These are phyloP conservation scores for Eleutherodactylus coqui DNA, from an alignment of 2,797 vertebrate genomes.

Conservation along the genomic window DNA sequence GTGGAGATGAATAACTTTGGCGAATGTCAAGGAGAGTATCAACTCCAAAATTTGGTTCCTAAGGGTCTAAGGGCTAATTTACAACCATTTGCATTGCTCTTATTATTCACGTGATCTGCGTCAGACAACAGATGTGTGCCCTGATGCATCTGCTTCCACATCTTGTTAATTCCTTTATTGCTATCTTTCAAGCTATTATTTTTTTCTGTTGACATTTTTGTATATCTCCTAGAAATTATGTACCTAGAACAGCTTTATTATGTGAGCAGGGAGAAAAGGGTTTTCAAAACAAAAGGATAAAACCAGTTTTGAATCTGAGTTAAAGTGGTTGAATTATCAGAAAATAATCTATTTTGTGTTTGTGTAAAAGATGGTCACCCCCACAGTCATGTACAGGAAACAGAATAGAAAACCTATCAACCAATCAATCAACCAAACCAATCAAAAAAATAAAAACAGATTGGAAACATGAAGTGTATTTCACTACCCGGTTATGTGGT, in stretches of 20 bases:
- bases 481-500: too few relatives aligned
- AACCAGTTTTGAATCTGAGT: not conserved
- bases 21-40: conserved; percentile 4
- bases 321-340: too few relatives aligned
- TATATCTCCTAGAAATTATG: not conserved
- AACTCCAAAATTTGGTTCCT: not conserved
- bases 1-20: not conserved
- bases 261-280: not conserved
- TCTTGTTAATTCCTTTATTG: not conserved
- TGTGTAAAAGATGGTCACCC: too few relatives aligned
- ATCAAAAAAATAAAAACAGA: too few relatives aligned
- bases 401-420: too few relatives aligned
- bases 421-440: too few relatives aligned
- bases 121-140: conserved; percentile 13
- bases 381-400: too few relatives aligned
- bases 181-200: not conserved
- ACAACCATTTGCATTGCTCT: not conserved
- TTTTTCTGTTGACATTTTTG: conserved; percentile 18
- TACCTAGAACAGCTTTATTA: not conserved
- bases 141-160: not conserved
- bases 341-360: too few relatives aligned
- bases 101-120: not conserved
- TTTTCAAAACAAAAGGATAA: not conserved
- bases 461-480: too few relatives aligned
- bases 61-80: not conserved